Evolutionary conservation across 2,113 vertebrate species (phyloP), one percentile per base, ranked within the genome.

Genomic region (Grallaria varia): DNA sequence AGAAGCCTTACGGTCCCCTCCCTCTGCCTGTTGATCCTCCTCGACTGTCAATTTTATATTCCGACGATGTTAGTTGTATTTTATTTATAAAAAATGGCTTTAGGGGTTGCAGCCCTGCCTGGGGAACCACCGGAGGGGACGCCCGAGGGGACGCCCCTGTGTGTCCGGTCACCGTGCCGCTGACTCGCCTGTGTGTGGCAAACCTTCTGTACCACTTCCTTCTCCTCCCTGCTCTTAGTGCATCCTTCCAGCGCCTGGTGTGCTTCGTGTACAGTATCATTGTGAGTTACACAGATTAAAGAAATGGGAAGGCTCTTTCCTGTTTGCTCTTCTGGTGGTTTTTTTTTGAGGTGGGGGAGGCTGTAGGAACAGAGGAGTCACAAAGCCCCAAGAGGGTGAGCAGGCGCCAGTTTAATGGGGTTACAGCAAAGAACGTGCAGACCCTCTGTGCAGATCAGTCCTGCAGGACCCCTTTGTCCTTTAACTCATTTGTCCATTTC

Each of bases 201-300:
- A 68, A 96, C 97, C 88, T 96, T 91, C 89, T 75, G 90, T 95
- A 85, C 53, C 6, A 95, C 84, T 94, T 77, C 88, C 87, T 96
- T 89, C 87, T 95, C 97, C 97, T 95, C 89, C 94, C 89, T 84
- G 96, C 98, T 98, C 97, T 98, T 97, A 95, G 96, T 50, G 97
- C 91, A 95, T 97, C 84, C 69, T 97, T 96, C 95, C 85, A 91
- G 96, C 74, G 97, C 97, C 98, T 97, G 97, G 98, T 98, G 97
- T 98, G 98, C 97, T 98, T 98, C 95, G 96, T 98, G 97, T 97
- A 97, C 98, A 95, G 97, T 97, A 97, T 97, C 98, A 90, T 97
- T 98, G 98, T 99, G 98, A 98, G 97, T 98, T 97, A 98, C 97
- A 98, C 98, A 96, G 92, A 98, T 99, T 98, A 98, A 98, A 98